Base-by-base conservation (phyloP, 1,140 invertebrate genomes). In the Theocolax elegans region DNA sequence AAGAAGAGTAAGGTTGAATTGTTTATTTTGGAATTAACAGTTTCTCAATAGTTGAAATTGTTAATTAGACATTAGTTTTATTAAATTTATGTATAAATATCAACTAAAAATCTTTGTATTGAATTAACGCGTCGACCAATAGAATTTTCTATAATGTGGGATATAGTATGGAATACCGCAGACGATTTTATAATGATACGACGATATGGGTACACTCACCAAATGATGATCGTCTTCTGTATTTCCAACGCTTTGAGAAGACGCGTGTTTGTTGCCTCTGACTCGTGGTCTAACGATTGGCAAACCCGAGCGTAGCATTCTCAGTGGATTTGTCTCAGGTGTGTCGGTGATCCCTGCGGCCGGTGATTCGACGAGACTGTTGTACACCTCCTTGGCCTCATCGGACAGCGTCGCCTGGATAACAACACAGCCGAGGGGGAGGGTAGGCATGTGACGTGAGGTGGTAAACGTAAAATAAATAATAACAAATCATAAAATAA, bases 381-480 rank as follows among this genome's bases (percentile, higher is more conserved):
- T 94, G 87, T 98, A 98, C 0, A 95, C 96, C 79, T 94, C 91
- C 78, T 95, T 95, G 35, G 95, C 91, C 77, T 94, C 92, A 73
- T 92, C 90, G n/a, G 92, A 93, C 67, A 94, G 86, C 40, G 91
- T 91, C 4, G 90, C 89, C 92, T 71, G 63, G 25, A 42, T 23
- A 71, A 56, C 54, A 54, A 44, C n/a, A 51, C 63, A 60, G 51
- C 51, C 49, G 68, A 53, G 53, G 68, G 59, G 40, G 25, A 48
- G 68, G 68, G 59, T 65, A 62, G 58, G 67, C 48, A 59, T 53
- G 42, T 62, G 51, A 44, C 38, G 64, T 66, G 63, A 65, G 63
- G 64, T 62, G 56, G n/a, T 35, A 12, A 69, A 62, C 66, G 64
- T 42, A 59, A 67, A 67, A 59, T 59, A 67, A 67, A 62, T 29